phyloP scores from a whole-genome alignment of 2,113 vertebrate genomes.

The Planiliza haematocheilus region DNA sequence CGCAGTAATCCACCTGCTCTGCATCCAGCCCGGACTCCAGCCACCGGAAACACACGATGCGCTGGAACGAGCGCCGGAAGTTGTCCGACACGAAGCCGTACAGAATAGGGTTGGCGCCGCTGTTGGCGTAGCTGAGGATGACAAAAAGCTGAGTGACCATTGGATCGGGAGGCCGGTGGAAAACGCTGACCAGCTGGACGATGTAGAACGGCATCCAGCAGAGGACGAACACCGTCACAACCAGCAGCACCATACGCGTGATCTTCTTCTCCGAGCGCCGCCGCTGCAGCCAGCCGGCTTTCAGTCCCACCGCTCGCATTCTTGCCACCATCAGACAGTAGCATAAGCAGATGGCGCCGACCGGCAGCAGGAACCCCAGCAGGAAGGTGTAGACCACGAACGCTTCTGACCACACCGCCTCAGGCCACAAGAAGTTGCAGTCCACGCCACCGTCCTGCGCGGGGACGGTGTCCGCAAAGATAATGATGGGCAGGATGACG shows the following conservation, averaged over 20 bases:
- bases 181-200: slow-evolving; percentile 92
- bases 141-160: slow-evolving; percentile 92
- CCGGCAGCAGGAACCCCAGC: slow-evolving; percentile 94
- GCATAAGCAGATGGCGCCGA: slow-evolving; percentile 97
- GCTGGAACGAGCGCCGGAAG: slow-evolving; percentile 87
- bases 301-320: slow-evolving; percentile 95
- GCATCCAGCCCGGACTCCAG: slow-evolving; percentile 78
- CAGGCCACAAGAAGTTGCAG: slow-evolving; percentile 97
- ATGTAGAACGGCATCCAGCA: slow-evolving; percentile 99
- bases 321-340: slow-evolving; percentile 97
- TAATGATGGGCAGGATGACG: slow-evolving; percentile 96
- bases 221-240: slow-evolving; percentile 96
- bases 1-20: slow-evolving; percentile 83
- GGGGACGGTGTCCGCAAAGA: slow-evolving; percentile 87
- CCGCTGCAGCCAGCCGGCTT: slow-evolving; percentile 94
- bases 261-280: slow-evolving; percentile 95
- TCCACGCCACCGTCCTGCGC: slow-evolving; percentile 80
- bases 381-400: slow-evolving; percentile 98
- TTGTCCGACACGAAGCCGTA: slow-evolving; percentile 98
- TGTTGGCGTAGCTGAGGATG: slow-evolving; percentile 95
- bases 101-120: slow-evolving; percentile 97
- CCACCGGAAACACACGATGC: slow-evolving; percentile 85
- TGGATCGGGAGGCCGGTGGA: slow-evolving; percentile 78
- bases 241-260: slow-evolving; percentile 97
- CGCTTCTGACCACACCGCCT: slow-evolving; percentile 92